Conservation (phyloP, 2,888 invertebrate species). For the Vandiemenella viatica region DNA sequence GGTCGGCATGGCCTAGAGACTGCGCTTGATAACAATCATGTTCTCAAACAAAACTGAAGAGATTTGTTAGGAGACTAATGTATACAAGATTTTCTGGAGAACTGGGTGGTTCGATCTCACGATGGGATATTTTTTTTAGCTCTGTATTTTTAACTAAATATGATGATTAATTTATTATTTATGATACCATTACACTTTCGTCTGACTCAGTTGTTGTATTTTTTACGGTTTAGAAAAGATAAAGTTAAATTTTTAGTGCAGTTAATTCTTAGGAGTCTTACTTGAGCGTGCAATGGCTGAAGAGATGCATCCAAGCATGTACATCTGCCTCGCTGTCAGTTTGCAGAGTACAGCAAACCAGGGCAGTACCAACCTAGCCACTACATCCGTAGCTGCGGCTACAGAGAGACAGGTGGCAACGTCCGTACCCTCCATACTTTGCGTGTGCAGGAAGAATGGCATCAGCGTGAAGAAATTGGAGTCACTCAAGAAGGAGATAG, state of each 20-base stretch:
- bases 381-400: slow-evolving; percentile 6
- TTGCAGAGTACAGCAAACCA: background rate
- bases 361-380: slow-evolving; percentile 6
- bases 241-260: background rate
- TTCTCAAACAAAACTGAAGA: too few relatives aligned
- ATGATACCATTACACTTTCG: too few relatives aligned
- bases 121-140: too few relatives aligned
- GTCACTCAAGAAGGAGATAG: slow-evolving; percentile 10
- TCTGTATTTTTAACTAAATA: too few relatives aligned
- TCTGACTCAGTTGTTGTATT: too few relatives aligned
- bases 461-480: slow-evolving; percentile 13
- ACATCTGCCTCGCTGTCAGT: slow-evolving; percentile 20
- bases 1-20: too few relatives aligned
- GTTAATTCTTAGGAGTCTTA: slow-evolving; percentile 27
- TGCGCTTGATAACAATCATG: too few relatives aligned
- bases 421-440: slow-evolving; percentile 2
- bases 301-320: slow-evolving; percentile 29
- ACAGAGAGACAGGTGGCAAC: slow-evolving; percentile 9
- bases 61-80: too few relatives aligned
- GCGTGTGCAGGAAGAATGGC: slow-evolving; percentile 6
- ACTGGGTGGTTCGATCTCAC: too few relatives aligned
- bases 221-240: background rate
- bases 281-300: slow-evolving; percentile 46
- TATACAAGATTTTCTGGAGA: too few relatives aligned
- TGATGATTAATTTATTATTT: too few relatives aligned